Conservation (phyloP, 1,140 invertebrate species). For the Pseudomyrmex flavicornis region DNA sequence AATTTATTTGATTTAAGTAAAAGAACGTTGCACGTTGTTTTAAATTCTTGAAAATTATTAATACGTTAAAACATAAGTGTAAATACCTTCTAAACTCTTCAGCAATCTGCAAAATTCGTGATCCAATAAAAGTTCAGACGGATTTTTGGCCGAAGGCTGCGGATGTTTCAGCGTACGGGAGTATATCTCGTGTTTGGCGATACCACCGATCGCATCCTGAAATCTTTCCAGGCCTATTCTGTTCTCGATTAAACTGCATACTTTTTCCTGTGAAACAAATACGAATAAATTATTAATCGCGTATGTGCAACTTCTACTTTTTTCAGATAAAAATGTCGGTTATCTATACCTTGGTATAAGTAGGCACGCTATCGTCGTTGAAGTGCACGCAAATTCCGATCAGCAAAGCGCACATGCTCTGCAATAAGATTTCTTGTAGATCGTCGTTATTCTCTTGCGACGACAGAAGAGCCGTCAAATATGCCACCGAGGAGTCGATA, state of each 20-base stretch:
- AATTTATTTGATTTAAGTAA: too few species aligned
- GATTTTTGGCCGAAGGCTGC: conserved; percentile 91
- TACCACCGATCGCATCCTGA: conserved; percentile 93
- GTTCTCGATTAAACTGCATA: conserved; percentile 95
- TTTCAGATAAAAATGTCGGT: not conserved
- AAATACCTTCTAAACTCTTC: conserved; percentile 90
- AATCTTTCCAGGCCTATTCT: conserved; percentile 96
- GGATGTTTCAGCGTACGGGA: conserved; percentile 96
- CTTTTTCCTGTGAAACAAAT: conserved; percentile 87
- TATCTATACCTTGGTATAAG: conserved; percentile 89
- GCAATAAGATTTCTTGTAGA: conserved; percentile 87
- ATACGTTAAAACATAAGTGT: not conserved
- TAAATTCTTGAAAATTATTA: not conserved
- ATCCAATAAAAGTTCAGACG: conserved; percentile 95
- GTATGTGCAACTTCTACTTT: not conserved
- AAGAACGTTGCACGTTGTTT: too few species aligned
- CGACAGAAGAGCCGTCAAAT: conserved; percentile 91
- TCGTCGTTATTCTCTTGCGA: conserved; percentile 88
- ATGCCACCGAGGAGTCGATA: conserved; percentile 94
- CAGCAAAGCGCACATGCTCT: conserved; percentile 96
- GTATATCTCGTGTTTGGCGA: conserved; percentile 96
- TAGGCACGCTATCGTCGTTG: conserved; percentile 94
- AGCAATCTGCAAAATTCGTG: conserved; percentile 97
- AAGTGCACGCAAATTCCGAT: conserved; percentile 97
- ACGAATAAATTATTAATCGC: conserved; percentile 38